Conservation (phyloP, 2,888 invertebrate genomes). For the Agonopterix subpropinquella region DNA sequence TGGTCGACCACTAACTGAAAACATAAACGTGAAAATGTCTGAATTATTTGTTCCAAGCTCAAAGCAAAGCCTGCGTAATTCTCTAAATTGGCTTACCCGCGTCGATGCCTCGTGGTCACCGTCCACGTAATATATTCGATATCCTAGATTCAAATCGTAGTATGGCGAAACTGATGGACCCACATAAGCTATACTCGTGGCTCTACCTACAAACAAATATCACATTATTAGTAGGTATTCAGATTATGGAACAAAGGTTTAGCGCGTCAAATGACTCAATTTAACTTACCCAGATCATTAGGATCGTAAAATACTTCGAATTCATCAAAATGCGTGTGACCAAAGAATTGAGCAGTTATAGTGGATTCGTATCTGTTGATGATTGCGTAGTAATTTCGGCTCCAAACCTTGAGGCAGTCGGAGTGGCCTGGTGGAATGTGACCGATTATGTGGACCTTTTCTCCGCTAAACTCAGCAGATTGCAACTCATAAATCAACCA, state of each 20-base stretch:
- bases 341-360: slow-evolving; percentile 94
- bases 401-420: slow-evolving; percentile 96
- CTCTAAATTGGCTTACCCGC: slow-evolving; percentile 71
- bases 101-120: slow-evolving; percentile 92
- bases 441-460: slow-evolving; percentile 97
- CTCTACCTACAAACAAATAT: slow-evolving; percentile 73
- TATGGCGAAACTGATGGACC: slow-evolving; percentile 97
- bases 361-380: slow-evolving; percentile 92
- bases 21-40: neutral
- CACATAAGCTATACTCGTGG: slow-evolving; percentile 92
- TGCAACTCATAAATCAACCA: slow-evolving; percentile 97
- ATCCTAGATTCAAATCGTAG: slow-evolving; percentile 94
- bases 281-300: slow-evolving; percentile 80
- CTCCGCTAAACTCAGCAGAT: slow-evolving; percentile 93
- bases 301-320: slow-evolving; percentile 95
- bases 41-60: too few species aligned
- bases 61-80: too few species aligned
- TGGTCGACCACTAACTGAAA: slow-evolving; percentile 92
- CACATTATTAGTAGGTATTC: too few species aligned
- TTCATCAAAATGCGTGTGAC: slow-evolving; percentile 96
- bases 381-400: slow-evolving; percentile 93
- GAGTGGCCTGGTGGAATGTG: slow-evolving; percentile 97
- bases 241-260: neutral
- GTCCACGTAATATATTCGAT: slow-evolving; percentile 96
- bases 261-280: neutral